These are phyloP conservation scores for Rhagoletis zephyria DNA, from an alignment of 1,140 invertebrate genomes.

Conservation along the genomic window DNA sequence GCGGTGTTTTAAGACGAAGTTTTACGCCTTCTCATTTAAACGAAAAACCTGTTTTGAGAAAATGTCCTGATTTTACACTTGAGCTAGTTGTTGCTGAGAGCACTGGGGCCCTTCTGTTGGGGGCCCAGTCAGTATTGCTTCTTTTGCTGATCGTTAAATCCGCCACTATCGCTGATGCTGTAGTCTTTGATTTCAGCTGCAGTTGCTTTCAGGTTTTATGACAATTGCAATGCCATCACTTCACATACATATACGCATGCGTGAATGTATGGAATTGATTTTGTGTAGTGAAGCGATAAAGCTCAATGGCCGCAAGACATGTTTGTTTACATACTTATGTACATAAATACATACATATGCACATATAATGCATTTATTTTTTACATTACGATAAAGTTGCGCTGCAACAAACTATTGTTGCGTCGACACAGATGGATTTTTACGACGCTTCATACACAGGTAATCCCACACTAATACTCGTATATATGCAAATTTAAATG, in stretches of 20 bases:
- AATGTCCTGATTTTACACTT: no score
- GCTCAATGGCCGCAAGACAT: conserved; percentile 40
- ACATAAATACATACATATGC: not conserved
- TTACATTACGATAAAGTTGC: not conserved
- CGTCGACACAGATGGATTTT: not conserved
- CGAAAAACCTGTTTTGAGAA: no score
- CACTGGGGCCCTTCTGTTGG: no score
- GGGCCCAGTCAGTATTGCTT: no score
- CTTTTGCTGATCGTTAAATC: no score
- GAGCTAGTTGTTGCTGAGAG: no score
- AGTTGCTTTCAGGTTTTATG: conserved; percentile 31
- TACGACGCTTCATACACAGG: not conserved
- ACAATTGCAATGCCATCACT: not conserved
- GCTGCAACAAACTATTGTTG: not conserved
- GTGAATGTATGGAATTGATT: not conserved
- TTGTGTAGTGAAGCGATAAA: not conserved
- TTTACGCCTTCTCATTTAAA: no score
- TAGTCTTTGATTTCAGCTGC: not conserved
- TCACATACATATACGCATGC: not conserved
- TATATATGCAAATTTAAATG: not conserved
- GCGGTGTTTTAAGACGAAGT: no score
- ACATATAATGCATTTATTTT: not conserved
- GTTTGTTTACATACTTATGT: not conserved
- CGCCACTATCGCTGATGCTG: not conserved
- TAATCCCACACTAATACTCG: not conserved